These are phyloP conservation scores for Bembecia ichneumoniformis DNA, from an alignment of 2,888 invertebrate species.

Conservation along the genomic window DNA sequence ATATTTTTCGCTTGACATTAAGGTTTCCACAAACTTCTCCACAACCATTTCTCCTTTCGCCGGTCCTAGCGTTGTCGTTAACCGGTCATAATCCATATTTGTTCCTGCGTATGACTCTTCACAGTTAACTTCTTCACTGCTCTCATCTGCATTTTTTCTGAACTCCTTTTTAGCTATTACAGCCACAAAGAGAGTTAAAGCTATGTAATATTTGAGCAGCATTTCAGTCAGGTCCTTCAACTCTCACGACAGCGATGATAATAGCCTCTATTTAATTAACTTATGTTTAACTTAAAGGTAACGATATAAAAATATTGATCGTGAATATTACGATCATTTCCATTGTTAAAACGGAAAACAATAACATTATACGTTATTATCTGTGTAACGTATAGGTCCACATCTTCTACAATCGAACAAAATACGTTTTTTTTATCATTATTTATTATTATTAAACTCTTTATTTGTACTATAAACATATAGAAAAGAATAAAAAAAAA, in stretches of 20 bases:
- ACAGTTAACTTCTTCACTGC: neutral
- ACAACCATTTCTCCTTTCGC: slow-evolving; percentile 33
- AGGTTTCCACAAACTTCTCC: slow-evolving; percentile 51
- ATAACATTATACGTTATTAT: too few species aligned
- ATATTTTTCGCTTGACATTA: slow-evolving; percentile 49
- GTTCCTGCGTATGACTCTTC: neutral
- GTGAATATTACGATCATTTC: neutral
- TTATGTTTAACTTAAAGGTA: slow-evolving; percentile 12
- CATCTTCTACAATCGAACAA: too few species aligned
- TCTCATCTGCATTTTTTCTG: neutral
- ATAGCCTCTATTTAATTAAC: slow-evolving; percentile 3
- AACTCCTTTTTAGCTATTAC: neutral
- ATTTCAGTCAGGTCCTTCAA: slow-evolving; percentile 13
- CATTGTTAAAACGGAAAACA: neutral
- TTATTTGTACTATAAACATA: too few species aligned
- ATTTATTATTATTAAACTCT: too few species aligned
- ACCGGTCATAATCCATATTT: neutral
- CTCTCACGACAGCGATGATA: slow-evolving; percentile 5
- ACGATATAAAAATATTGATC: slow-evolving; percentile 12
- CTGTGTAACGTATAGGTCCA: too few species aligned
- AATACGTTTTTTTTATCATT: too few species aligned
- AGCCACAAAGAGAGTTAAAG: slow-evolving; percentile 8
- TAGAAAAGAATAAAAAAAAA: too few species aligned
- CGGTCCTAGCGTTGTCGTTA: slow-evolving; percentile 15
- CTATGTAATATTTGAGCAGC: slow-evolving; percentile 13